Evolutionary conservation across 1,140 invertebrate genomes (phyloP).

Genomic region (Drosophila persimilis): DNA sequence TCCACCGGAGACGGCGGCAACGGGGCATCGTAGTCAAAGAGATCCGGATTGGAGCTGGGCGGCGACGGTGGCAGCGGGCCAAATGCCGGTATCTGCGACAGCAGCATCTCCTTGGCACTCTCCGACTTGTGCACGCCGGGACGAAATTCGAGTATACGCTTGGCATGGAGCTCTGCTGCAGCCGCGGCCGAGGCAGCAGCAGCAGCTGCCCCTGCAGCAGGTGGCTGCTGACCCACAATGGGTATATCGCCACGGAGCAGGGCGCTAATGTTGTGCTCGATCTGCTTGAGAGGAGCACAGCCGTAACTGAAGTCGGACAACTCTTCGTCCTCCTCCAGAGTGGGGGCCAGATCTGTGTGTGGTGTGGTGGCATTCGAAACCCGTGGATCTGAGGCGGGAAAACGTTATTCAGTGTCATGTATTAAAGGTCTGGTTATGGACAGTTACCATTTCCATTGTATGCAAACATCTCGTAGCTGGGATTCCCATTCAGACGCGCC

Average conservation of each 20-base stretch:
- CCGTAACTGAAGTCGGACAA: slow-evolving; percentile 83
- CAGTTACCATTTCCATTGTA: slow-evolving; percentile 83
- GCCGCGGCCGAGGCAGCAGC: slow-evolving; percentile 25
- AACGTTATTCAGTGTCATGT: background rate
- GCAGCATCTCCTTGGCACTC: slow-evolving; percentile 87
- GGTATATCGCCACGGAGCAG: slow-evolving; percentile 84
- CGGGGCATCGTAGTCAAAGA: slow-evolving; percentile 85
- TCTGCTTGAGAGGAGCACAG: slow-evolving; percentile 84
- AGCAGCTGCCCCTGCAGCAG: slow-evolving; percentile 22
- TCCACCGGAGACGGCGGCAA: slow-evolving; percentile 89
- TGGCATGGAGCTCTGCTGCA: slow-evolving; percentile 63
- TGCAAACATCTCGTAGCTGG: slow-evolving; percentile 55
- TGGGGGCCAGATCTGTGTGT: slow-evolving; percentile 84
- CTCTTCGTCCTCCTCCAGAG: slow-evolving; percentile 87
- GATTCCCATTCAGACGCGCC: slow-evolving; percentile 62
- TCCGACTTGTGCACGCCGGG: slow-evolving; percentile 87
- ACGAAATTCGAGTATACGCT: slow-evolving; percentile 78
- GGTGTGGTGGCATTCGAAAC: slow-evolving; percentile 78
- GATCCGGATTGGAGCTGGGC: slow-evolving; percentile 77
- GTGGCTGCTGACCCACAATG: slow-evolving; percentile 69
- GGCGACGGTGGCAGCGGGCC: slow-evolving; percentile 82
- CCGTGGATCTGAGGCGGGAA: slow-evolving; percentile 48
- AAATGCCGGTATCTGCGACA: slow-evolving; percentile 83
- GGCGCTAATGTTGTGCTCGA: slow-evolving; percentile 86
- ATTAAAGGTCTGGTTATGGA: too few species aligned